Evolutionary conservation across 2,888 invertebrate species (phyloP), one percentile per base, ranked within the genome.

Genomic region (Anoncus sp.): DNA sequence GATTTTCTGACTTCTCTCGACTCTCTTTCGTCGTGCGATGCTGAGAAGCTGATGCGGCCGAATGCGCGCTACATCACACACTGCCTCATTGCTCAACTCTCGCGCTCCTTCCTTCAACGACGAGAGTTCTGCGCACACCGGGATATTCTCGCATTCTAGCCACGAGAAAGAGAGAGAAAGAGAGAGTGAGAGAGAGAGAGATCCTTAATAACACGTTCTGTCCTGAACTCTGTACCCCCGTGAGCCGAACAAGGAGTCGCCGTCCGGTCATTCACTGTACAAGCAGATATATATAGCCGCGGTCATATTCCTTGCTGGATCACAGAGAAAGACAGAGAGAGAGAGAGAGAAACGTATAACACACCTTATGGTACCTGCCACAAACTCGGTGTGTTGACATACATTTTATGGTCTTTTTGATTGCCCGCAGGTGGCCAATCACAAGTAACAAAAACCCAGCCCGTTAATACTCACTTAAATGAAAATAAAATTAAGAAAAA

Each of bases 131-230:
- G 45, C 73, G 38, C 49, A 53, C 75, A 31, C 43, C 31, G 43
- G 20, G 20, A 20, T 45, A 35, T 75, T 75, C 66, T 75, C 67
- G 78, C 67, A 75, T 75, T 79, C 75, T 79, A 79, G 72, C 75
- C 78, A 75, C 78, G 71, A 75, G n/a, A n/a, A n/a, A n/a, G n/a
- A n/a, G 75, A 81, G 75, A 82, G 82, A 80, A n/a, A n/a, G n/a
- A n/a, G n/a, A n/a, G n/a, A n/a, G n/a, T n/a, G n/a, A n/a, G 75
- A 81, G 75, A 82, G 82, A 80, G 75, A 81, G 75, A 82, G 82
- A 80, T 81, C 83, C 82, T 82, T 88, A 88, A 88, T 88, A 87
- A 88, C 84, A 86, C 83, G 86, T 85, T 85, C 82, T 79, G 79
- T 81, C 77, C 81, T 85, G 86, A 87, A 85, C 86, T 84, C 82